Evolutionary conservation across 2,113 vertebrate species (phyloP), one percentile per base, ranked within the genome.

Genomic region (Xyrauchen texanus): DNA sequence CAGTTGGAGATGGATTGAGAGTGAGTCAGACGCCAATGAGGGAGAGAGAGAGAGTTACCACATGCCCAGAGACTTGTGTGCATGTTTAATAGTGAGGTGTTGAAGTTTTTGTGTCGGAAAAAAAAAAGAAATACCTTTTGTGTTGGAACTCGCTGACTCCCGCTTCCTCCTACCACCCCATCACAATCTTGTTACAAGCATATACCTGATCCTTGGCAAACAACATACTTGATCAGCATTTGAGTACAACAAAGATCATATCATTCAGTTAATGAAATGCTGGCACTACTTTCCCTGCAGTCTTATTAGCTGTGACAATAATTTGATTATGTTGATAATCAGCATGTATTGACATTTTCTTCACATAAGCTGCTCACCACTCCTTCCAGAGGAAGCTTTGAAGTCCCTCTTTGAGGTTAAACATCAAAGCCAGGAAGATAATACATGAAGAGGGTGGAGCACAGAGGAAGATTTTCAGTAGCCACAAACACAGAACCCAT

Each of bases 271-370:
- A 9, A 47, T 72, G 42, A 47, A 72, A 55, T 57, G 21, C 6
- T 46, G 7, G 21, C 7, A 13, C 13, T n/a, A n/a, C n/a, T n/a
- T n/a, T 1, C 55, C 2, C 1, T 55, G 42, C 34, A 66, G 8
- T 13, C 62, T 66, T 55, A 66, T 67, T 57, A 46, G 10, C n/a
- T 57, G 9, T 46, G 13, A 57, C 58, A 47, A 45, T 61, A 21
- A 16, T 68, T 13, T 77, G 45, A 55, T 46, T 67, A n/a, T 89
- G 86, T 86, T 81, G 85, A 86, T 87, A 82, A 45, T 76, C 84
- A 80, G 80, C 83, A 64, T 65, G 76, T 85, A 88, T 91, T 90
- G 87, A 86, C 89, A 91, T 90, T 90, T 90, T 78, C 78, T 87
- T 88, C 90, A 89, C 89, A 92, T 57, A 73, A 82, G 77, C 81